Conservation (phyloP, 2,113 vertebrate species). For the Serinus canaria region DNA sequence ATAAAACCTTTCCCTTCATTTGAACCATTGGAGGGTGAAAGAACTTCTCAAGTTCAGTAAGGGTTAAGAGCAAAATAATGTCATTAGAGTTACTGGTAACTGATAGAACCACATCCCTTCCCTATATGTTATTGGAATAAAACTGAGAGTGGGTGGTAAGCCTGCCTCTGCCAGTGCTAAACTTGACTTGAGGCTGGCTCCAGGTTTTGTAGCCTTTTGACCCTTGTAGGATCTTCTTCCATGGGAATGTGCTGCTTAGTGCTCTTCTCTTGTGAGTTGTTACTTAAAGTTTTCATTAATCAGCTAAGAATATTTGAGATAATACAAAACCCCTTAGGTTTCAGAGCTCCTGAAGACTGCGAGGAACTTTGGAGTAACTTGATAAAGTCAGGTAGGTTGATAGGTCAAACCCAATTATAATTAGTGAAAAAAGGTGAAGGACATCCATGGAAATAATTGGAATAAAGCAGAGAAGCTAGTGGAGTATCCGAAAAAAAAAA, state of each 20-base stretch:
- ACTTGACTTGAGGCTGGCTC: background rate
- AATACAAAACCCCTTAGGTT: background rate
- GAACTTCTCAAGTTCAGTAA: background rate
- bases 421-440: background rate
- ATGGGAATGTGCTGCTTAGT: background rate
- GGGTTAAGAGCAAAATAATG: background rate
- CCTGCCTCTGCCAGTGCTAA: background rate
- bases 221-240: background rate
- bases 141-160: background rate
- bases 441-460: background rate
- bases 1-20: background rate
- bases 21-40: background rate
- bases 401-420: background rate
- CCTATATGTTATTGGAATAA: background rate
- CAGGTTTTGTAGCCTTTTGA: background rate
- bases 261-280: background rate
- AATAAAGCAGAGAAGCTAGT: background rate
- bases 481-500: background rate
- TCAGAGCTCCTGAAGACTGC: background rate
- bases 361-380: background rate
- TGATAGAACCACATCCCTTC: background rate
- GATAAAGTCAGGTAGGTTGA: background rate
- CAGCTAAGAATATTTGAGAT: background rate
- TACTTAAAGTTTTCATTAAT: background rate
- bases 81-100: background rate